A percentile compares a stretch with the other conserved stretches of the same genome.
Conservation (phyloP, 2,888 invertebrate genomes). For the Neoitamus cyanurus region DNA sequence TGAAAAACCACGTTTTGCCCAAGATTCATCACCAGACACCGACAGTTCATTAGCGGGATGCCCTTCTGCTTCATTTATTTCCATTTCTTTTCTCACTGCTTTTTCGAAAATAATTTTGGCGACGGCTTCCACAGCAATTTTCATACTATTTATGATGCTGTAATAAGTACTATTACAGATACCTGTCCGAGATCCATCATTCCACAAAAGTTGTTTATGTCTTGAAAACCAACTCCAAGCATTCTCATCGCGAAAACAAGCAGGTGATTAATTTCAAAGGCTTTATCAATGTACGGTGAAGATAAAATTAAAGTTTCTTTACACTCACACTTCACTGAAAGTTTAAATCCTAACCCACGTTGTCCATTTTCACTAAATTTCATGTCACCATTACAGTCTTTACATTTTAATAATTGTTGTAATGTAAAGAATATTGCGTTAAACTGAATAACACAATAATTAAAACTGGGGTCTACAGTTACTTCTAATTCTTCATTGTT, state of each 20-base stretch:
- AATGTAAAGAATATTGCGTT: too few relatives aligned
- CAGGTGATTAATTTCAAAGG: slow-evolving; percentile 32
- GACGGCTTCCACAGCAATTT: not conserved
- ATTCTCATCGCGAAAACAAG: slow-evolving; percentile 35
- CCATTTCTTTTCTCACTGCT: slow-evolving; percentile 10
- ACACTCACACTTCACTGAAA: not conserved
- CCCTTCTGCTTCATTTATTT: slow-evolving; percentile 13
- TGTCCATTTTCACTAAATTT: not conserved
- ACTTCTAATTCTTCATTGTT: too few relatives aligned
- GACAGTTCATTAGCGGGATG: not conserved
- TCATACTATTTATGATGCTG: not conserved
- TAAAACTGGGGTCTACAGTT: too few relatives aligned
- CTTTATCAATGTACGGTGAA: slow-evolving; percentile 30
- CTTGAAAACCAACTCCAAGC: slow-evolving; percentile 20
- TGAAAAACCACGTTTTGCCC: slow-evolving; percentile 35
- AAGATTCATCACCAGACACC: slow-evolving; percentile 18
- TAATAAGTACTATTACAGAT: not conserved
- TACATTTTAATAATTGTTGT: too few relatives aligned
- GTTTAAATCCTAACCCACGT: not conserved
- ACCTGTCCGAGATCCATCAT: not conserved
- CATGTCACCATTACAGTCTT: not conserved
- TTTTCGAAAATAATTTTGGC: slow-evolving; percentile 14
- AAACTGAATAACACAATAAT: too few relatives aligned
- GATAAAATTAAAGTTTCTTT: not conserved
- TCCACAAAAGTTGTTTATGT: not conserved